Base-by-base conservation (phyloP, 2,888 invertebrate genomes). In the Esperia sulphurella region DNA sequence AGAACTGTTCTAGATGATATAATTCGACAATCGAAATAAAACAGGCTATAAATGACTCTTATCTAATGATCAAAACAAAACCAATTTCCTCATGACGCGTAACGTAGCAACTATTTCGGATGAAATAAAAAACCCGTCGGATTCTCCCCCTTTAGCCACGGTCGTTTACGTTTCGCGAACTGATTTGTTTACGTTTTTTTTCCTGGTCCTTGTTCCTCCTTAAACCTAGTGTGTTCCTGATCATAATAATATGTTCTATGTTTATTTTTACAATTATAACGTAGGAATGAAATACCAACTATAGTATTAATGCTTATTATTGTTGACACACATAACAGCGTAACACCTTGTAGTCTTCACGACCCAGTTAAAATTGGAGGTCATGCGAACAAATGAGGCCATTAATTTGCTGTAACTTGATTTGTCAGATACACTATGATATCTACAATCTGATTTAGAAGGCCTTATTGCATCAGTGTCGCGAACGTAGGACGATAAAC, bases 141-240 rank as follows among this genome's bases (percentile, higher is more conserved):
- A 71, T 73, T 75, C 71, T 66, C 79, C 82, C 71, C 57, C 62
- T 56, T 65, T 71, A 61, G 66, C 54, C 57, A 70, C 71, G 74
- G 69, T 69, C 58, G 61, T 69, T 71, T 73, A 71, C 70, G 67
- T 64, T 68, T 49, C 57, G 46, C 54, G 13, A 50, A 57, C 57
- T 57, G 9, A 64, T 72, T 74, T 79, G 78, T 79, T 81, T 82
- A 77, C 71, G 66, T 76, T 79, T 78, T 77, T 80, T 75, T 58
- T 61, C 61, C 54, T 54, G 46, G 59, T 5, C 21, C 50, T 50
- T 1, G 1, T 31, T 2, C 31, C 7, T 9, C 31, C 2, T 31
- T 31, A 8, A 31, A 31, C 10, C 7, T 31, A 31, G 10, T 10
- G 1, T 31, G 10, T 31, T 35, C 35, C n/a, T n/a, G n/a, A 35